Evolutionary conservation across 2,888 invertebrate genomes (phyloP), one percentile per base, ranked within the genome.

Genomic region (Dasypogon diadema): DNA sequence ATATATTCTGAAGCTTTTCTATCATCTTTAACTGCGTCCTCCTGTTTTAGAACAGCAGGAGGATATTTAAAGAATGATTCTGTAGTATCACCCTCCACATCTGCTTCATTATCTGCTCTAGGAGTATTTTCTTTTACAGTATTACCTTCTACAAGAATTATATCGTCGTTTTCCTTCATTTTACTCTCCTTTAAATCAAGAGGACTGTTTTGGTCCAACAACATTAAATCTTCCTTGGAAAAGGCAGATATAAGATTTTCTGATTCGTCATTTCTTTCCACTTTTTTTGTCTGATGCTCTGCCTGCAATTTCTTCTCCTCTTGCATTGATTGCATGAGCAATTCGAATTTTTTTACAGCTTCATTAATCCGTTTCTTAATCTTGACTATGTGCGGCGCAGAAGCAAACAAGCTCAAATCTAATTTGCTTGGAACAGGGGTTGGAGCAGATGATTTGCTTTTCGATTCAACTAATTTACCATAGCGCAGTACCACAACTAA

Each of bases 31-130:
- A n/a, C 54, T 55, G n/a, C 55, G 46, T 14, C 60, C 72, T 51
- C 68, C 58, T 42, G 37, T 60, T 26, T 2, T 12, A 16, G 37
- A 30, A n/a, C 30, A 58, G 14, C 42, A 3, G 37, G 6, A 14
- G 37, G 8, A 14, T 3, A 14, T 1, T n/a, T 18, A 3, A 58
- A 12, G 5, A 54, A 21, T 0, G 24, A 68, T 37, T 78, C 78
- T 6, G 75, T 65, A n/a, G 76, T 70, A 26, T 76, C 78, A 26
- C 51, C 26, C 3, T 76, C 77, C n/a, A 63, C 58, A 14, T 75
- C 46, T 22, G 4, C 8, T 34, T 34, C 42, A n/a, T n/a, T 26
- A 21, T n/a, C 26, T 8, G 8, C 24, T 56, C 26, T 24, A 14
- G 12, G 8, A 21, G 14, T 21, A 21, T 8, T 3, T n/a, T 42